These are phyloP conservation scores for Acrobasis suavella DNA, from an alignment of 2,888 invertebrate genomes.

Conservation along the genomic window DNA sequence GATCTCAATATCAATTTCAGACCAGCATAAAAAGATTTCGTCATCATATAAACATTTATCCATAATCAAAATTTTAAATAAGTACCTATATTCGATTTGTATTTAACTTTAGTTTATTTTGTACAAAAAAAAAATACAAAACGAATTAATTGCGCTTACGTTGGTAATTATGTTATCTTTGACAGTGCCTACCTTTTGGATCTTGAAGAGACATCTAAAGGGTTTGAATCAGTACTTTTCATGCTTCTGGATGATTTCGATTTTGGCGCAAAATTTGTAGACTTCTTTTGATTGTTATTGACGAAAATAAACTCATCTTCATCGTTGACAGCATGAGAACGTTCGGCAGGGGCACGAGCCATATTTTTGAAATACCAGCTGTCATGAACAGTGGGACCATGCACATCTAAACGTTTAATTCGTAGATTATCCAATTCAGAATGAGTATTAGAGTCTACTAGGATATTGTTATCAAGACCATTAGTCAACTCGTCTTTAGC, in stretches of 20 bases:
- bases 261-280: constrained; percentile 22
- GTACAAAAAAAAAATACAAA: no score
- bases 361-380: constrained; percentile 16
- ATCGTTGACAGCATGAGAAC: constrained; percentile 27
- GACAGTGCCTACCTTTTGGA: constrained; percentile 36
- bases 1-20: no score
- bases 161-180: no score
- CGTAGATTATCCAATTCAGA: constrained; percentile 2
- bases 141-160: no score
- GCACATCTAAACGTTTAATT: background rate
- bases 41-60: no score
- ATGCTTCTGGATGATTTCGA: constrained; percentile 25
- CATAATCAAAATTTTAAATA: no score
- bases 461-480: background rate
- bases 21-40: no score
- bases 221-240: background rate
- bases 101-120: no score
- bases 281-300: constrained; percentile 25
- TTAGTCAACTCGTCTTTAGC: constrained; percentile 7
- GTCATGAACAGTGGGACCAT: constrained; percentile 15
- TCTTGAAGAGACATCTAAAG: constrained; percentile 15
- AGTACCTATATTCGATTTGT: no score
- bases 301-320: constrained; percentile 43
- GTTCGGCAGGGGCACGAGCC: background rate
- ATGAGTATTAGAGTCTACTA: constrained; percentile 1